These are phyloP conservation scores for Ochropleura plecta DNA, from an alignment of 2,888 invertebrate species.

Conservation along the genomic window DNA sequence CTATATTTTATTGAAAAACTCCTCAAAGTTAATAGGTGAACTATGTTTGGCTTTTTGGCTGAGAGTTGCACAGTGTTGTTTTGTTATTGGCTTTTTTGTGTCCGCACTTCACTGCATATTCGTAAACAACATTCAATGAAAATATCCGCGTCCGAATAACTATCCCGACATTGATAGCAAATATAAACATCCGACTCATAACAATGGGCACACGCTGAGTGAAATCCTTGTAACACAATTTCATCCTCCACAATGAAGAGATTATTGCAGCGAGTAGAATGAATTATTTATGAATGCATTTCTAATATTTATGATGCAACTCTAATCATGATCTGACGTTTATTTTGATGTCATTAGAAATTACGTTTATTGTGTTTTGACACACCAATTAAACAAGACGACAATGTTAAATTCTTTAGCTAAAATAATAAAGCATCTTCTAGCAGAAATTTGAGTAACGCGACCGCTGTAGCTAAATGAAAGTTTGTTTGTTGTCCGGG, in stretches of 20 bases:
- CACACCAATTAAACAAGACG: constrained; percentile 63
- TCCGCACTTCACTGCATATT: constrained; percentile 45
- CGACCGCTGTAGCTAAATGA: constrained; percentile 76
- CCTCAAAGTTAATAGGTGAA: constrained; percentile 69
- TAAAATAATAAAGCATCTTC: constrained; percentile 66
- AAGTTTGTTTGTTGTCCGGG: constrained; percentile 85
- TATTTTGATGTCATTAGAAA: constrained; percentile 31
- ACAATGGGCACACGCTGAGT: constrained; percentile 34
- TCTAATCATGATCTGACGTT: constrained; percentile 17
- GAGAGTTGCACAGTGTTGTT: constrained; percentile 29
- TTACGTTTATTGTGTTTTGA: constrained; percentile 54
- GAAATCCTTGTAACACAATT: constrained; percentile 39
- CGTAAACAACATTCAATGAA: constrained; percentile 57
- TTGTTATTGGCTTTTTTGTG: constrained; percentile 57
- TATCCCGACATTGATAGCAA: constrained; percentile 49
- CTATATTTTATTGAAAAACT: constrained; percentile 75
- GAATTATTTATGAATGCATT: constrained; percentile 49
- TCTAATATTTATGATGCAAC: constrained; percentile 44
- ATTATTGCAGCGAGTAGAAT: constrained; percentile 22
- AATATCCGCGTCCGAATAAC: constrained; percentile 53
- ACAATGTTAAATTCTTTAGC: constrained; percentile 50
- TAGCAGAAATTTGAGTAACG: constrained; percentile 72
- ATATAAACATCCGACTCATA: constrained; percentile 59
- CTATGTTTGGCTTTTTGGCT: constrained; percentile 62
- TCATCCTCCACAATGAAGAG: constrained; percentile 16